Conservation (phyloP, 2,797 vertebrate genomes). For the Intellagama lesueurii region DNA sequence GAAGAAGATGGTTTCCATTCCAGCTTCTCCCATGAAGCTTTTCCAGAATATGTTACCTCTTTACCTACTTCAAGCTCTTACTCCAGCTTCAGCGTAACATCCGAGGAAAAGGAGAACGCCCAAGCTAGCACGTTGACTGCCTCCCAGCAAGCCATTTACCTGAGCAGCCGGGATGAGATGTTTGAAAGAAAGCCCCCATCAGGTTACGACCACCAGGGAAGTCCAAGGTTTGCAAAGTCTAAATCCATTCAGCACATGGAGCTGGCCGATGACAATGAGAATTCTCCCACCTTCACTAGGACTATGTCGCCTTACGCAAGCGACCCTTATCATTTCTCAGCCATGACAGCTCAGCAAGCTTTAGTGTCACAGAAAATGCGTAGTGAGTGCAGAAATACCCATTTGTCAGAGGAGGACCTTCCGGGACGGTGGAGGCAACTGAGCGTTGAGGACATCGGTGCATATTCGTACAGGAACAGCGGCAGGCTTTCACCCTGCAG, state of each 20-base stretch:
- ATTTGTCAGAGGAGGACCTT: constrained; percentile 83
- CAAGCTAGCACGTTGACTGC: constrained; percentile 88
- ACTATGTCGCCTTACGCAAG: constrained; percentile 88
- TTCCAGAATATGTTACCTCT: constrained; percentile 87
- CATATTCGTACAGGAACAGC: constrained; percentile 83
- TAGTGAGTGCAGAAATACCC: constrained; percentile 76
- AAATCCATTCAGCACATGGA: constrained; percentile 87
- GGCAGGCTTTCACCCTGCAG: constrained; percentile 86
- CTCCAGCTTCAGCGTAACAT: constrained; percentile 93
- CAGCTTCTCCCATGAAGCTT: constrained; percentile 87
- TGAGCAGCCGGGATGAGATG: constrained; percentile 87
- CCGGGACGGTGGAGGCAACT: constrained; percentile 89
- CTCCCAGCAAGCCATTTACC: constrained; percentile 91
- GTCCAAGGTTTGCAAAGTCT: constrained; percentile 84
- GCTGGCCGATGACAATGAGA: constrained; percentile 82
- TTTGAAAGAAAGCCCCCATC: constrained; percentile 84
- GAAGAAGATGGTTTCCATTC: constrained; percentile 89
- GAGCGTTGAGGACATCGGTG: constrained; percentile 91
- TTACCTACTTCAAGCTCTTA: constrained; percentile 91
- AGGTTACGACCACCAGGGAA: constrained; percentile 83
- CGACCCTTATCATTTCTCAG: constrained; percentile 86
- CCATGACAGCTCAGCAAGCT: constrained; percentile 83
- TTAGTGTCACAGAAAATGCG: constrained; percentile 83
- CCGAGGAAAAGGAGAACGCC: constrained; percentile 88
- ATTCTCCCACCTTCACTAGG: constrained; percentile 83